A percentile compares a stretch with the other conserved stretches of the same genome.
Conservation (phyloP, 2,797 vertebrate genomes). For the Melanotaenia pygmaea region DNA sequence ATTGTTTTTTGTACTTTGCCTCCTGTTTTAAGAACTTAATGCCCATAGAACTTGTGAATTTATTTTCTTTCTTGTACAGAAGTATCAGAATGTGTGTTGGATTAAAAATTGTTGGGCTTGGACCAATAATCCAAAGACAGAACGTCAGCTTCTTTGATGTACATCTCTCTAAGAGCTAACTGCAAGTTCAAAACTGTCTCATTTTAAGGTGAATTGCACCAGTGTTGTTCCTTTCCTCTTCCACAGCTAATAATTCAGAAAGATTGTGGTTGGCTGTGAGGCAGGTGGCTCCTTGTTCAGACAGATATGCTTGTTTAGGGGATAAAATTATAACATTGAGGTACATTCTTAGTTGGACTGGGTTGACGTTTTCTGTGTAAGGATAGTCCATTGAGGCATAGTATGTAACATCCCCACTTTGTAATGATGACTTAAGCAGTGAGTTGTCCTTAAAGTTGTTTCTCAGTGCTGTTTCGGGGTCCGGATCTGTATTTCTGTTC, state of each 20-base stretch:
- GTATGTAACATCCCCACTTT: not conserved
- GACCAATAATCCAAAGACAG: conserved; percentile 71
- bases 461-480: conserved; percentile 25
- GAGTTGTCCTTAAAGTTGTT: conserved; percentile 29
- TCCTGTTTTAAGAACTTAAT: conserved; percentile 59
- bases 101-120: conserved; percentile 65
- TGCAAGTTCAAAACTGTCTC: conserved; percentile 48
- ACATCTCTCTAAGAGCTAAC: conserved; percentile 54
- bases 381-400: conserved; percentile 26
- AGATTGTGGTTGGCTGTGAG: conserved; percentile 25
- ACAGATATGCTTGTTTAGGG: conserved; percentile 27
- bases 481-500: conserved; percentile 34
- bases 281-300: conserved; percentile 37
- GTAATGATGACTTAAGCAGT: conserved; percentile 26
- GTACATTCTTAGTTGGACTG: conserved; percentile 21
- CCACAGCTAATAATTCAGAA: conserved; percentile 40
- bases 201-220: conserved; percentile 54
- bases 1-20: conserved; percentile 50
- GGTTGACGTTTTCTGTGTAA: conserved; percentile 21
- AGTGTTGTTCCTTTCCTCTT: conserved; percentile 50
- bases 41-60: conserved; percentile 51
- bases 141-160: conserved; percentile 61
- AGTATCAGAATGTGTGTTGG: conserved; percentile 66
- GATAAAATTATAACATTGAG: conserved; percentile 21
- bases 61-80: conserved; percentile 64